Base-by-base conservation (phyloP, 1,140 invertebrate genomes). In the Neoseiulus cucumeris region DNA sequence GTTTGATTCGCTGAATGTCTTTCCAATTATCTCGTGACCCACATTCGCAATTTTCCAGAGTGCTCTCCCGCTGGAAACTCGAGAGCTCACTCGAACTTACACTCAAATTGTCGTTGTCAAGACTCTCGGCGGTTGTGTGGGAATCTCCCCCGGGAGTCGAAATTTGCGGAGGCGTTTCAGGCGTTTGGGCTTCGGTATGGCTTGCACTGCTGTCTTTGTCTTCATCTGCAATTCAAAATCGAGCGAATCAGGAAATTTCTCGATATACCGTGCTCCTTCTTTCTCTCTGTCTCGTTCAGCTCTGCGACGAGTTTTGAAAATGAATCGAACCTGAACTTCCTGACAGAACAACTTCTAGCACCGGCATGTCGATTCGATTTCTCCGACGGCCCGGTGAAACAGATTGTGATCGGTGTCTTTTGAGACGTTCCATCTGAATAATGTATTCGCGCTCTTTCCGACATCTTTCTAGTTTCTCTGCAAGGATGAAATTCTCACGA, bases 401-500 rank as follows among this genome's bases (percentile, higher is more conserved):
- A 1, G 51, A 59, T 25, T 59, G 51, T 9, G 51, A 59, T 59
- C 51, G 51, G 22, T 59, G 51, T 25, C 51, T 59, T 33, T 59
- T 59, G 14, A 59, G 51, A 6, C 51, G 51, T 59, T 59, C 51
- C 51, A 59, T 59, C 25, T 59, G 14, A 14, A 59, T 17, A 20
- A 59, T 59, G 22, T 59, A 59, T 25, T 59, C 51, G 22, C 51
- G 51, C 22, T 59, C 51, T 33, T 59, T 59, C 9, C 51, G 51
- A 25, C 51, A 59, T 25, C 51, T 25, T 25, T 59, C 51, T 33
- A 59, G 51, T 59, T 59, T 59, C 51, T 59, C 51, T 59, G 51
- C 22, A 25, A 59, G 28, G 28, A 14, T 4, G 18, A n/a, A n/a
- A 12, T 44, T 44, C 42, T n/a, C n/a, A 44, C n/a, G 42, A 12